Evolutionary conservation across 1,140 invertebrate species (phyloP), one percentile per base, ranked within the genome.

Genomic region (Aphaenogaster ashmeadi): DNA sequence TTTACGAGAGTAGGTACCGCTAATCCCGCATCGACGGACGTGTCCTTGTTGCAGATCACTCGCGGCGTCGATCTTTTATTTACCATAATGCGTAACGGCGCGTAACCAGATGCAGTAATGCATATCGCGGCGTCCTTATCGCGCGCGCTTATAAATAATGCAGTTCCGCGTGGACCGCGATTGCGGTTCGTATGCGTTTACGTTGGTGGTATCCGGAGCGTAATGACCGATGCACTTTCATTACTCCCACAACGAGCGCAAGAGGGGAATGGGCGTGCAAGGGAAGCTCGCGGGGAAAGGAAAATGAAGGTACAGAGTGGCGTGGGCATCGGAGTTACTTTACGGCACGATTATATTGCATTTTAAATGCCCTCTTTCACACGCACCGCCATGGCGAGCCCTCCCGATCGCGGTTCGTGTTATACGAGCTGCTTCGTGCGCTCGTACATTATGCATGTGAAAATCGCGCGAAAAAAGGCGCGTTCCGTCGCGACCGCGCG

Each of bases 61-160:
- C 33, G n/a, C 15, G 11, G 9, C 56, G 60, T 9, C 64, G 71
- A 74, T 92, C 72, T 86, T 27, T 27, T 86, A 52, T 89, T 87
- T 69, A 56, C 9, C 44, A 58, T 56, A 44, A 38, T 41, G 84
- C 38, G 69, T 91, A 92, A 91, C 89, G 66, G 89, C 78, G 87
- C 85, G 88, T 92, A 92, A 91, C 86, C 83, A 89, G 78, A 87
- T 77, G 88, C 88, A 84, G 86, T 92, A 91, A 91, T 77, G 91
- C 87, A 71, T 88, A 91, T 89, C 87, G 77, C 87, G 69, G 41
- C 64, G 50, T 87, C 87, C 81, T 81, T 92, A 86, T 91, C 92
- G 91, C 78, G 66, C 41, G 21, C 47, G 79, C 54, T 80, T 80
- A 69, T 89, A 89, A 92, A 87, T 89, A 88, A 81, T 50, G 47